Percentiles rank a stretch among this genome's conserved stretches.
phyloP scores from a whole-genome alignment of 2,888 invertebrate genomes.

The Craniophora ligustri region DNA sequence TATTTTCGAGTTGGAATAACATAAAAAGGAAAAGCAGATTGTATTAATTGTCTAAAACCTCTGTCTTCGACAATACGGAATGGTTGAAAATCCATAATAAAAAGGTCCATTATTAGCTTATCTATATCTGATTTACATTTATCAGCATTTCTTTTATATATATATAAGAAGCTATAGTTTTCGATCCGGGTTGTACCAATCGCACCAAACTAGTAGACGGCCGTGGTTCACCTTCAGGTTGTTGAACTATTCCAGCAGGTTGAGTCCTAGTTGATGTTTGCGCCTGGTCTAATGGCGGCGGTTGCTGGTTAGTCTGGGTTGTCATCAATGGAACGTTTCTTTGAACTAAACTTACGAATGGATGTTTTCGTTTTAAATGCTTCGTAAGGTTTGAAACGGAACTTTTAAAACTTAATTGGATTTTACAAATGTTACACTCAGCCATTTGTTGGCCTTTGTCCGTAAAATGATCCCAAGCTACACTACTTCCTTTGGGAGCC shows the following conservation, averaged over 20 bases:
- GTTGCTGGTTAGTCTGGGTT: neutral
- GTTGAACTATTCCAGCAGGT: too few species aligned
- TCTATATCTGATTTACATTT: slow-evolving; percentile 18
- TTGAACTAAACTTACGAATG: neutral
- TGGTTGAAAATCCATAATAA: slow-evolving; percentile 36
- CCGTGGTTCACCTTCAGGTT: too few species aligned
- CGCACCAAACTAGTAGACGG: too few species aligned
- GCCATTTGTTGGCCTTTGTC: neutral
- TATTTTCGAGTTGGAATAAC: slow-evolving; percentile 36
- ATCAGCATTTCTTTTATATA: neutral
- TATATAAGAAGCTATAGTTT: neutral
- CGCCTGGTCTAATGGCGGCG: neutral
- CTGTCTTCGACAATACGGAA: slow-evolving; percentile 38
- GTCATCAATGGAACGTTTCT: neutral
- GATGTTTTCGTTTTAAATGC: neutral
- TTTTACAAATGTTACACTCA: neutral
- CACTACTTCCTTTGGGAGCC: neutral
- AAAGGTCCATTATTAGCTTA: slow-evolving; percentile 36
- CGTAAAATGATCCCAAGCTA: neutral
- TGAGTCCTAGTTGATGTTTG: neutral
- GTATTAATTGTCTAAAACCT: slow-evolving; percentile 30
- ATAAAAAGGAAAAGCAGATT: slow-evolving; percentile 29
- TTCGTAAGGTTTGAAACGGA: neutral
- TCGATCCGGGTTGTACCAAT: too few species aligned
- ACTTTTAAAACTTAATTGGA: neutral